Base-by-base conservation (phyloP, 2,113 vertebrate genomes). In the Theristicus caerulescens region DNA sequence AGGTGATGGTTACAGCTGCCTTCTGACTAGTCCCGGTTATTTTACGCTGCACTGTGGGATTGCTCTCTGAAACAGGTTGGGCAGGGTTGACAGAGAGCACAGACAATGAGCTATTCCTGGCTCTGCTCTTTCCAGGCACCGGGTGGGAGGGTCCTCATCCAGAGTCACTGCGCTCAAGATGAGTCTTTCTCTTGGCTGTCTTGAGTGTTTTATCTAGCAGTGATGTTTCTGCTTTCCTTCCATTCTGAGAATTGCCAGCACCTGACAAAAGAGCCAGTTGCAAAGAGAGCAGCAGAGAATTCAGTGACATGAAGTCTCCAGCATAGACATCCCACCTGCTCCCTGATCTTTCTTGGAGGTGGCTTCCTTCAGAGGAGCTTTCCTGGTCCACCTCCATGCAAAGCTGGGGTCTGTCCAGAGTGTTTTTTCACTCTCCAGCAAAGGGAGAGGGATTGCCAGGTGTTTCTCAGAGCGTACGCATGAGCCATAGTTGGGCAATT, bases 401-500 rank as follows among this genome's bases (percentile, higher is more conserved):
- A 64, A 96, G 8, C 73, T 72, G 86, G 77, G 52, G 20, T 57
- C 65, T 87, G 49, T 66, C 34, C 25, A 19, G 58, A 18, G 42
- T 16, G 3, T 89, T 94, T 74, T 25, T 49, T 65, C 65, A 19
- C 66, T 87, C 57, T 69, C 66, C 34, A 12, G 54, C 52, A 46
- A 74, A 88, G 66, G 36, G 54, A 70, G 21, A 16, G 66, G 26
- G 13, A 34, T 76, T 52, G 32, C 69, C 70, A 82, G 87, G 36
- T 2, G 0, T 94, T 82, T 42, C 72, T 95, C 92, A 95, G 96
- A 96, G 92, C 18, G 3, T 82, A 88, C 66, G 5, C 97, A 89
- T 88, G 89, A 97, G 66, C 86, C 94, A 69, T 74, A 59, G 88
- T 49, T 97, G 97, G 97, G 96, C 86, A 78, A 67, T 83, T 97